A percentile compares a stretch with the other conserved stretches of the same genome.
Evolutionary conservation across 1,140 invertebrate genomes (phyloP).

Genomic region (Coptotermes formosanus): DNA sequence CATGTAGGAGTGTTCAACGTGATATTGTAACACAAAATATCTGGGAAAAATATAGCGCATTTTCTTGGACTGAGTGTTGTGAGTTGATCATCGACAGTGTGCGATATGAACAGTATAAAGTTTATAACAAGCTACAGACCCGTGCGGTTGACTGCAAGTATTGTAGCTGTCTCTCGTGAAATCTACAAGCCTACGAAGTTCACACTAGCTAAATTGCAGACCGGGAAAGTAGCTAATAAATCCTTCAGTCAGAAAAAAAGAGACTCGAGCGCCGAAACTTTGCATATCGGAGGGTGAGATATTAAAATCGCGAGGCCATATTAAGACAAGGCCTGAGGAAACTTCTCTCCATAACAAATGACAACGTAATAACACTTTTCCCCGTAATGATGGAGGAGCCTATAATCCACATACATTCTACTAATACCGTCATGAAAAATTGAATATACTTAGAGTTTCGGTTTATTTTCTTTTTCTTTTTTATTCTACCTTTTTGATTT

Average conservation of each 20-base stretch:
- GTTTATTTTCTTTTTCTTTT: conserved; percentile 13
- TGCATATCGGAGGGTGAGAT: conserved; percentile 10
- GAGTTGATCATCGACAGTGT: no score
- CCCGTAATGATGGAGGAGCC: neutral
- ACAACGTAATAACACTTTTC: conserved; percentile 14
- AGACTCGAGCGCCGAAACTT: neutral
- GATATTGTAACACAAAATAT: no score
- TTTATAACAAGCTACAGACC: no score
- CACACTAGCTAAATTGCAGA: neutral
- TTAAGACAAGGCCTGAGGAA: conserved; percentile 10
- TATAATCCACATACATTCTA: conserved; percentile 5
- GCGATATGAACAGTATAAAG: no score
- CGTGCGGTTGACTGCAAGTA: no score
- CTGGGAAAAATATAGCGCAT: no score
- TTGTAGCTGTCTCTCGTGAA: neutral
- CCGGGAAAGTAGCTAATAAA: neutral
- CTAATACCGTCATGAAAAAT: conserved; percentile 17
- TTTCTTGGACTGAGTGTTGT: no score
- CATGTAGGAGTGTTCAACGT: no score
- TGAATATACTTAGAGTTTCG: conserved; percentile 17
- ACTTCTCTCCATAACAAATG: conserved; percentile 13
- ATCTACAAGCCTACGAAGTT: neutral
- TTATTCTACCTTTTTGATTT: conserved; percentile 5
- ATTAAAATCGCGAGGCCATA: conserved; percentile 7
- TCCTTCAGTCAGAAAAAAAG: conserved; percentile 1